Conservation (phyloP, 2,888 invertebrate genomes). For the Hybos culiciformis region DNA sequence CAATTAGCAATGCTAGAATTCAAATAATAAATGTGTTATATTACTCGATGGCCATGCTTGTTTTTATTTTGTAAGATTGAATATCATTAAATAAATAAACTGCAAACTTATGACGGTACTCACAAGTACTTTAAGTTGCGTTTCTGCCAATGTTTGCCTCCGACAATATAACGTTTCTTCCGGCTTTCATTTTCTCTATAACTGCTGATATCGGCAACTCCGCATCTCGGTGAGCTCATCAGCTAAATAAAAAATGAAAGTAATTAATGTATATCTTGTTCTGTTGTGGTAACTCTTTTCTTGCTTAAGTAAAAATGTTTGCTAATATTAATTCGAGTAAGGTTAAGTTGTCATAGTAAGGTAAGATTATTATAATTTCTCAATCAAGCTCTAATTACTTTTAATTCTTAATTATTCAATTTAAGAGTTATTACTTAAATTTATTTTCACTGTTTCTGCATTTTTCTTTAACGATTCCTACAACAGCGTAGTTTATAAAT, state of each 20-base stretch:
- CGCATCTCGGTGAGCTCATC: constrained; percentile 52
- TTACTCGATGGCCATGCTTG: not conserved
- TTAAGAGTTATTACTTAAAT: too few relatives aligned
- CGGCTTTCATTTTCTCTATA: constrained; percentile 23
- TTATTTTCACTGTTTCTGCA: too few relatives aligned
- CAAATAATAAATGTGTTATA: constrained; percentile 11
- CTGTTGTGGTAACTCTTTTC: too few relatives aligned
- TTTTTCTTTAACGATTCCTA: too few relatives aligned
- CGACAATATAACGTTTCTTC: constrained; percentile 44
- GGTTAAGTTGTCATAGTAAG: too few relatives aligned
- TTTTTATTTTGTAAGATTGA: constrained; percentile 1
- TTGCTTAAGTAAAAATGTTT: too few relatives aligned
- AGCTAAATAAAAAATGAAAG: constrained; percentile 39
- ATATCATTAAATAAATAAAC: not conserved
- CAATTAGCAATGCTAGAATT: constrained; percentile 57
- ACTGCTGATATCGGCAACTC: constrained; percentile 50
- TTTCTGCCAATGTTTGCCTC: constrained; percentile 55
- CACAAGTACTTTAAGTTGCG: constrained; percentile 54
- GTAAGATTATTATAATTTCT: too few relatives aligned
- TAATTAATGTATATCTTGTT: not conserved
- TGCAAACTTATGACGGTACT: constrained; percentile 22
- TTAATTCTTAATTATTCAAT: too few relatives aligned
- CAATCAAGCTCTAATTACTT: too few relatives aligned
- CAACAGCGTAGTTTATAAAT: too few relatives aligned
- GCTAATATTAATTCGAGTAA: too few relatives aligned